Percentiles rank a stretch among this genome's conserved stretches.
Conservation (phyloP, 2,888 invertebrate genomes). For the Cordilura impudica region DNA sequence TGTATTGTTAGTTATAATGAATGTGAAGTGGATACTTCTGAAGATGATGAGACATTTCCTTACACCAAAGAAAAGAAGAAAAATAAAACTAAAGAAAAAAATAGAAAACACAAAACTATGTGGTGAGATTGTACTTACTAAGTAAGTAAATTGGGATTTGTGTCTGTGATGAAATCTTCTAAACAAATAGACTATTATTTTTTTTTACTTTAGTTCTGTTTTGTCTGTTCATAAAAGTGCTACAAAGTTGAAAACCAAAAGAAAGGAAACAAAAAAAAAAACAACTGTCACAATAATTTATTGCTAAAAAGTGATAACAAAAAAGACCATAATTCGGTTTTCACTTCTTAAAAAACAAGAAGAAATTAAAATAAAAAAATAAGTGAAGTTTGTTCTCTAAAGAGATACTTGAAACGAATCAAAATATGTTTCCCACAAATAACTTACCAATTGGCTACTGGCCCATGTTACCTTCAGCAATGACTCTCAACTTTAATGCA, state of each 20-base stretch:
- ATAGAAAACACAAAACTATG: neutral
- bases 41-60: neutral
- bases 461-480: neutral
- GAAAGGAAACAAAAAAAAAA: neutral
- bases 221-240: neutral
- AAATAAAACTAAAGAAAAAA: neutral
- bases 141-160: too few relatives aligned
- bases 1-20: conserved; percentile 30
- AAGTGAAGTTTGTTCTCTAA: too few relatives aligned
- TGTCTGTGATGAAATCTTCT: neutral
- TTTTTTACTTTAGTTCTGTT: neutral
- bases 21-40: conserved; percentile 42
- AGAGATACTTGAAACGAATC: too few relatives aligned
- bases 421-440: neutral
- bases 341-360: too few relatives aligned
- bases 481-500: neutral
- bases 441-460: neutral
- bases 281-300: neutral
- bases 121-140: neutral
- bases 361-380: too few relatives aligned
- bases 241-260: neutral
- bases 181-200: neutral
- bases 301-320: too few relatives aligned
- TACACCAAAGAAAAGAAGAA: neutral
- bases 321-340: too few relatives aligned